These are phyloP conservation scores for Xenops minutus DNA, from an alignment of 2,797 vertebrate species.

Conservation along the genomic window DNA sequence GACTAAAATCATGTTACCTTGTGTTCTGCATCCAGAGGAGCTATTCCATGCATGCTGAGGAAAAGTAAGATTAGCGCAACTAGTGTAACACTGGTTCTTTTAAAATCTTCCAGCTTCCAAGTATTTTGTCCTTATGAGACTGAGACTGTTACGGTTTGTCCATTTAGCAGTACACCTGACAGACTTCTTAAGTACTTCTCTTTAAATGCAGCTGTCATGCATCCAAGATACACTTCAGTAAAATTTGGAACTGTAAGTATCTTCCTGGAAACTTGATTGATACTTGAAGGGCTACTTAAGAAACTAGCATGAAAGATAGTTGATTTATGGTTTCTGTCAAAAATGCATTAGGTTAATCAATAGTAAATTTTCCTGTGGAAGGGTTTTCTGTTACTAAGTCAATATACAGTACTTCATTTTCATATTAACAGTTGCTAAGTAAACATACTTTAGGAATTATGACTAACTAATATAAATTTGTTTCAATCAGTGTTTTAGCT, in stretches of 20 bases:
- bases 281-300: not conserved
- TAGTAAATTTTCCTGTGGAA: not conserved
- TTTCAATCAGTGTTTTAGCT: not conserved
- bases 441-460: not conserved
- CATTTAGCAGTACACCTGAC: accelerated
- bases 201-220: not conserved
- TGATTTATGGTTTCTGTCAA: not conserved
- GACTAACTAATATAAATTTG: not conserved
- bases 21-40: not conserved
- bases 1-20: not conserved
- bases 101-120: not conserved
- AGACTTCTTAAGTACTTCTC: not conserved
- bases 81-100: not conserved
- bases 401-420: not conserved
- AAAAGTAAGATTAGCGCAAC: not conserved
- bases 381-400: not conserved
- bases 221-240: not conserved
- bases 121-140: not conserved
- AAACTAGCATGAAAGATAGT: not conserved
- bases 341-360: not conserved
- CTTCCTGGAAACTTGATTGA: not conserved
- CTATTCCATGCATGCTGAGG: accelerated
- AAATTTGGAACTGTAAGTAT: not conserved
- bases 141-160: not conserved
- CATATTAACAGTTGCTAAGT: not conserved